phyloP scores from a whole-genome alignment of 2,113 vertebrate genomes.

The Oenanthe melanoleuca region DNA sequence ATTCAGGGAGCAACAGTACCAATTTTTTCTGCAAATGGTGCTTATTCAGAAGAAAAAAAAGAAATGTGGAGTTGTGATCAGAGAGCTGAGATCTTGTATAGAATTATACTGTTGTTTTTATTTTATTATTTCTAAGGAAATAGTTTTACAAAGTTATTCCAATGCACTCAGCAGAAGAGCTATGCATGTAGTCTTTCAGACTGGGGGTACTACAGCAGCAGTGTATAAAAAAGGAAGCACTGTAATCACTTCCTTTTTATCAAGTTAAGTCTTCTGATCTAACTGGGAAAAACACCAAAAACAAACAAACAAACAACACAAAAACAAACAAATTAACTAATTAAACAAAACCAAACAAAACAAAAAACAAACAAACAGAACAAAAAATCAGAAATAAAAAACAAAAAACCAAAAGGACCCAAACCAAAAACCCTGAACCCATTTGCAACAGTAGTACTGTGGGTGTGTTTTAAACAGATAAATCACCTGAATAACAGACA shows the following conservation, averaged over 20 bases:
- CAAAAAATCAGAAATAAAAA: background rate
- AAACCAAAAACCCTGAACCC: too few relatives aligned
- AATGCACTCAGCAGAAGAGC: background rate
- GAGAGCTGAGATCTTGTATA: background rate
- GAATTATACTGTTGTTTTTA: background rate
- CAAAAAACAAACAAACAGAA: background rate
- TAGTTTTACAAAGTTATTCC: background rate
- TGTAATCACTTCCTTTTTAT: background rate
- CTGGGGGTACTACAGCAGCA: background rate
- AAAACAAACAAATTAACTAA: background rate
- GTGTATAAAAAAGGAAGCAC: background rate
- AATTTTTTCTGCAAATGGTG: background rate
- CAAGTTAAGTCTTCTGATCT: background rate
- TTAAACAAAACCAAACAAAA: too few relatives aligned
- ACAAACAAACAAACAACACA: too few relatives aligned
- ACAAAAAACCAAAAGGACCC: too few relatives aligned
- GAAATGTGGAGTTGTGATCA: background rate
- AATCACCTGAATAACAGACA: background rate
- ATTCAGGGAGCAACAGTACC: background rate
- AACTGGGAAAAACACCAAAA: background rate
- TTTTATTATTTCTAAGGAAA: background rate
- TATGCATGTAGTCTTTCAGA: background rate
- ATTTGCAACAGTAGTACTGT: background rate
- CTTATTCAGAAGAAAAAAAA: background rate
- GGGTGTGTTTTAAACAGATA: background rate